Base-by-base conservation (phyloP, 2,113 vertebrate species). In the Rostratula benghalensis region DNA sequence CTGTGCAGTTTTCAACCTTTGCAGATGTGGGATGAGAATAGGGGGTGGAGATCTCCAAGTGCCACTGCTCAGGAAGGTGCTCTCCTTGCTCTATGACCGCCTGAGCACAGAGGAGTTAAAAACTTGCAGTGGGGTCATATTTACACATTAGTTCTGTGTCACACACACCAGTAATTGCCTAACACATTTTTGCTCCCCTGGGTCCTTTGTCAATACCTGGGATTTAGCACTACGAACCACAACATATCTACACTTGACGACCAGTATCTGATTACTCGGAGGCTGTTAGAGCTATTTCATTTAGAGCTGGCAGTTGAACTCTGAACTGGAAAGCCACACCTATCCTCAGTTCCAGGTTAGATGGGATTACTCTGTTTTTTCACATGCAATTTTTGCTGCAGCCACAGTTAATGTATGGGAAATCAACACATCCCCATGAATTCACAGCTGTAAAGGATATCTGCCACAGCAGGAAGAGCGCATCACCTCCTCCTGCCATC, bases 191-290 rank as follows among this genome's bases (percentile, higher is more conserved):
- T 41, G 20, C 25, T 41, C 14, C 83, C 27, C 12, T 1, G 12
- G 24, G 23, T 50, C 76, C 37, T 90, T 89, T 78, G 79, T 57
- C 70, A 83, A 0, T 5, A 37, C 76, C 46, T 69, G 68, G 37
- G 37, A 28, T 53, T 67, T 37, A 51, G 74, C 24, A 15, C 51
- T 7, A 41, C 1, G 2, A 83, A 46, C 50, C n/a, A 25, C 56
- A 31, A 23, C 3, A 0, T 65, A 65, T 54, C 73, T 75, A 8
- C 15, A 2, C 31, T 35, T 31, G 31, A 23, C 0, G 4, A 83
- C 27, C 4, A 4, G 11, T 65, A 60, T 54, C 50, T 60, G 56
- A 60, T 87, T 65, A 39, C 39, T 46, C 0, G 1, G 7, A 57
- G 30, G 43, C 77, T 79, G 39, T 27, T 27, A 28, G 78, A 70